Conservation (phyloP, 1,140 invertebrate species). For the Cydia fagiglandana region DNA sequence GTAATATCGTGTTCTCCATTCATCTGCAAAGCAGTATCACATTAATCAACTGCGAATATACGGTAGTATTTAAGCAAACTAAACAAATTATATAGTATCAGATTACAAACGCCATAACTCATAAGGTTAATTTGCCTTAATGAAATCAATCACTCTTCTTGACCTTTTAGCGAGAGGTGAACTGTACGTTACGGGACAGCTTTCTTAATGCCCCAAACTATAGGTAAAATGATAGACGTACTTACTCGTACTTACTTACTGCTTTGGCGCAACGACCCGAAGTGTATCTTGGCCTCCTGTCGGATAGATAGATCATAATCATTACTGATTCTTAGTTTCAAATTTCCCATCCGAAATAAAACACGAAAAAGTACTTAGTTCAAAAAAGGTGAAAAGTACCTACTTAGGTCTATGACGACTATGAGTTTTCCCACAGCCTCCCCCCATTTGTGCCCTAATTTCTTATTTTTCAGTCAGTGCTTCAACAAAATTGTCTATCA, state of each 20-base stretch:
- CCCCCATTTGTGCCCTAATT: too few relatives aligned
- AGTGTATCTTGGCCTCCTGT: too few relatives aligned
- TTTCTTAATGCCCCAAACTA: neutral
- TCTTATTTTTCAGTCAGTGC: too few relatives aligned
- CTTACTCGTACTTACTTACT: too few relatives aligned
- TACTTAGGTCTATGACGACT: too few relatives aligned
- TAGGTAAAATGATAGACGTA: too few relatives aligned
- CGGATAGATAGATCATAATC: neutral
- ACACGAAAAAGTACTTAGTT: too few relatives aligned
- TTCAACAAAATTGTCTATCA: too few relatives aligned
- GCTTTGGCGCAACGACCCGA: too few relatives aligned
- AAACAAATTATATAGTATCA: constrained; percentile 28
- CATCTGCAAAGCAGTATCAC: neutral
- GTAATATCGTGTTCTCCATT: neutral
- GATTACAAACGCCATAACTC: constrained; percentile 34
- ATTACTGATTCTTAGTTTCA: neutral
- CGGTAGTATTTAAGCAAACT: neutral
- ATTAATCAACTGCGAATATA: neutral
- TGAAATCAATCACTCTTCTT: constrained; percentile 1
- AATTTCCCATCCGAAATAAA: too few relatives aligned
- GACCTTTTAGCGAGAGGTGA: neutral
- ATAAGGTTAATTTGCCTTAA: neutral
- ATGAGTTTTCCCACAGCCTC: too few relatives aligned
- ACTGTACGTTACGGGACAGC: neutral
- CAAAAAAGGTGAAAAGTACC: too few relatives aligned